A percentile compares a stretch with the other conserved stretches of the same genome.
phyloP scores from a whole-genome alignment of 2,888 invertebrate genomes.

The Cosmorhoe ocellata region DNA sequence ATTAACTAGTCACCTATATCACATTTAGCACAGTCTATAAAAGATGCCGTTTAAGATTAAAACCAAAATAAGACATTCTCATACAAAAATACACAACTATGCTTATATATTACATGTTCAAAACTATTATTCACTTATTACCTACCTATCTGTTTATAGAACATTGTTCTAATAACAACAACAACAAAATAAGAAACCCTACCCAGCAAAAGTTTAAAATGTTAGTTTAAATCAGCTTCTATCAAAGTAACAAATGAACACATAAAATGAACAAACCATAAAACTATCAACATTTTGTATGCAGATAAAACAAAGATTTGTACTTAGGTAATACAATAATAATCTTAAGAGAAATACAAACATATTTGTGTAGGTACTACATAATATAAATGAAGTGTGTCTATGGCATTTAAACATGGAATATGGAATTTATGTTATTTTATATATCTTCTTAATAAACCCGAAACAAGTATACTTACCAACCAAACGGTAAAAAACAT shows the following conservation, averaged over 20 bases:
- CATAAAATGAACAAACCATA: slow-evolving; percentile 26
- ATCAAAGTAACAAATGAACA: too few relatives aligned
- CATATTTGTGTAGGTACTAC: background rate
- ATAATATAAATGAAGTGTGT: too few relatives aligned
- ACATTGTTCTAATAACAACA: background rate
- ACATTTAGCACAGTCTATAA: slow-evolving; percentile 66
- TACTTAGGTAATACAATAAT: slow-evolving; percentile 46
- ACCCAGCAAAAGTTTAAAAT: too few relatives aligned
- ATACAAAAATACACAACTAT: slow-evolving; percentile 47
- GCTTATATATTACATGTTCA: slow-evolving; percentile 25
- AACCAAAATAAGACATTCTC: slow-evolving; percentile 47
- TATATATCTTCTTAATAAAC: too few relatives aligned
- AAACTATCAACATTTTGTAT: slow-evolving; percentile 33
- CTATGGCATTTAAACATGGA: too few relatives aligned
- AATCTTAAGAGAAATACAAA: slow-evolving; percentile 27
- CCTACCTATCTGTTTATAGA: background rate
- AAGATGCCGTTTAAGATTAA: slow-evolving; percentile 56
- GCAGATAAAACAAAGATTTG: slow-evolving; percentile 33
- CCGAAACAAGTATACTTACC: too few relatives aligned
- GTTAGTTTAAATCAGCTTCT: too few relatives aligned
- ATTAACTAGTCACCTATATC: slow-evolving; percentile 55
- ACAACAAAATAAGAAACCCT: too few relatives aligned
- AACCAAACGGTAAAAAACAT: too few relatives aligned
- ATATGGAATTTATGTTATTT: too few relatives aligned
- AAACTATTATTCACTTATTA: slow-evolving; percentile 9